Base-by-base conservation (phyloP, 1,140 invertebrate species). In the Cheumatopsyche charites region DNA sequence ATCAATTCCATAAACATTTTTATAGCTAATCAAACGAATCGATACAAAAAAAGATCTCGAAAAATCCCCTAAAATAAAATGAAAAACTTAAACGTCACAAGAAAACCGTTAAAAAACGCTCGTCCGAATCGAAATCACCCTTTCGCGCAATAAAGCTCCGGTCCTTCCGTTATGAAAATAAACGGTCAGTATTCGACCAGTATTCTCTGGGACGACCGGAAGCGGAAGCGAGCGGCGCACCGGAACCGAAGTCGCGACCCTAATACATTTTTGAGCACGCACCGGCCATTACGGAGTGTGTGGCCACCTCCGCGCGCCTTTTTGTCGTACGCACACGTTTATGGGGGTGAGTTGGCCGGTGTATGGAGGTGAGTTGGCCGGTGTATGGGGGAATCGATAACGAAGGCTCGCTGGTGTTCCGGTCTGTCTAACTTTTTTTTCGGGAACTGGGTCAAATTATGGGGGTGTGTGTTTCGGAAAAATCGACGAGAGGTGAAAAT, bases 101-200 rank as follows among this genome's bases (percentile, higher is more conserved):
- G 5, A 15, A 49, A 4, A 13, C 3, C 45, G 4, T 19, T 4
- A 49, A 49, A 49, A 15, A n/a, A 4, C 17, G 4, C 45, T 5
- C 13, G 29, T 3, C 29, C 29, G 29, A 36, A 36, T 36, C 29
- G 29, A 58, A 58, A 58, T 25, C 12, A 25, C 13, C 17, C 55
- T 6, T 21, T 13, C 21, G 47, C 11, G 55, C 23, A 58, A 58
- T 58, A 58, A 58, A 58, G 55, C 55, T 17, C 55, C 23, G 21
- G 55, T 25, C 13, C 55, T 63, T 63, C 62, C 62, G 62, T 63
- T 63, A 63, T 63, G 62, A 63, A 63, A 63, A 63, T 63, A 63
- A 63, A 63, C 62, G 62, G 62, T 43, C 29, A 13, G 15, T 13
- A 23, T 43, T 63, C 62, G 62, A 43, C 4, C 21, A 21, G 29